Percentiles rank a stretch among this genome's conserved stretches.
These are phyloP conservation scores for Epinephelus malabaricus DNA, from an alignment of 2,797 vertebrate genomes.

Conservation along the genomic window DNA sequence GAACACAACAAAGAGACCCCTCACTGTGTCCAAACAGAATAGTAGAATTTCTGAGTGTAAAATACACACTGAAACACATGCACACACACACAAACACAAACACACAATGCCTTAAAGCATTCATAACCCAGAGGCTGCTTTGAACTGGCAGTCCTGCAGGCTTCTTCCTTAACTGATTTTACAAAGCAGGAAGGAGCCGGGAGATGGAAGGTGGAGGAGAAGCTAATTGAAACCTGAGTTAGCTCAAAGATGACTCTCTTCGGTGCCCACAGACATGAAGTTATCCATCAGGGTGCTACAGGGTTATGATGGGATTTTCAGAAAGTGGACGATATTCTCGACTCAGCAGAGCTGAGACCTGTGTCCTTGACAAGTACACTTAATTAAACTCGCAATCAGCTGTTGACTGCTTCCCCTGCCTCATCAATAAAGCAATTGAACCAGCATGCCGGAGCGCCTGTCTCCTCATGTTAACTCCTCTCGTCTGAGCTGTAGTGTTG, in stretches of 20 bases:
- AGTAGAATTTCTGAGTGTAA: conserved; percentile 2
- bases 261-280: conserved; percentile 33
- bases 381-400: conserved; percentile 75
- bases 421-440: conserved; percentile 67
- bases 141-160: conserved; percentile 50
- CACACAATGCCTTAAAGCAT: conserved; percentile 15
- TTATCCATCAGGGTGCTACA: conserved; percentile 42
- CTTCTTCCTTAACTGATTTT: conserved; percentile 40
- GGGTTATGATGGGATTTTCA: conserved; percentile 50
- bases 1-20: conserved; percentile 13
- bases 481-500: conserved; percentile 26
- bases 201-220: conserved; percentile 3
- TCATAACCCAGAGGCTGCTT: conserved; percentile 49
- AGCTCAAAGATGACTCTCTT: conserved; percentile 52
- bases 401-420: conserved; percentile 61
- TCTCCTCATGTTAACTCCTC: conserved; percentile 51
- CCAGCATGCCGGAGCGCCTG: conserved; percentile 28
- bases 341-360: conserved; percentile 43
- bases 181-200: conserved; percentile 35
- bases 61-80: neutral
- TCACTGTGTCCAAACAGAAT: conserved; percentile 28
- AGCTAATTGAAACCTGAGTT: conserved; percentile 45
- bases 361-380: conserved; percentile 71
- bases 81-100: conserved; percentile 30
- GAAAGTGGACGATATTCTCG: conserved; percentile 37